A percentile compares a stretch with the other conserved stretches of the same genome.
These are phyloP conservation scores for Oreochromis tanganicae DNA, from an alignment of 2,113 vertebrate genomes.

Conservation along the genomic window DNA sequence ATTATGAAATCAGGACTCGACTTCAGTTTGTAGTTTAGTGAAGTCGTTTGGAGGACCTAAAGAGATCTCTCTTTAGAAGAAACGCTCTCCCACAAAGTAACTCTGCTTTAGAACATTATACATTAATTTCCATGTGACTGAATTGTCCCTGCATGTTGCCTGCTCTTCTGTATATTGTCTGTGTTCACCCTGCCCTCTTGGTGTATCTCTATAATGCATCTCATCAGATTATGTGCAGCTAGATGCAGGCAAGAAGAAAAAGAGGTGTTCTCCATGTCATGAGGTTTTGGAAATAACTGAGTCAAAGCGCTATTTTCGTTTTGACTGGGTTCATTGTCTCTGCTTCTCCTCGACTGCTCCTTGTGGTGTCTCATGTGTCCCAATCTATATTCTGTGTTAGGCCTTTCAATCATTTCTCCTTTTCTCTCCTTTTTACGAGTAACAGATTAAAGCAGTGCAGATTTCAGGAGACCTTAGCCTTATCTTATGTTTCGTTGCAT, in stretches of 20 bases:
- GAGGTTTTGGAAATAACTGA: constrained; percentile 2
- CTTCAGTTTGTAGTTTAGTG: not conserved
- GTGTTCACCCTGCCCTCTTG: not conserved
- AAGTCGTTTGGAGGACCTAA: not conserved
- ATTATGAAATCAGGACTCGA: not conserved
- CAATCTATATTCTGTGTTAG: not conserved
- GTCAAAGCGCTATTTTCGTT: constrained; percentile 17
- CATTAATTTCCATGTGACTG: not conserved
- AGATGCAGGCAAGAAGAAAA: not conserved
- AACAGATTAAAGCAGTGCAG: not conserved
- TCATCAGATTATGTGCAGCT: not conserved
- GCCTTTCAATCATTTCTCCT: not conserved
- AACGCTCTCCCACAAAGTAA: accelerated
- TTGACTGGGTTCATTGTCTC: constrained; percentile 21
- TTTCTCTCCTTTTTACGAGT: accelerated
- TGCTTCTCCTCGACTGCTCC: not conserved
- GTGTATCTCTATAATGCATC: not conserved
- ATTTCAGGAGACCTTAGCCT: not conserved
- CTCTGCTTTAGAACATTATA: not conserved
- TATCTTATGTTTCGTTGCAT: not conserved
- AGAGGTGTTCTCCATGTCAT: not conserved
- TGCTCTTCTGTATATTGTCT: not conserved
- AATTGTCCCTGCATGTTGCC: not conserved
- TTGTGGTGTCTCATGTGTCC: constrained; percentile 26
- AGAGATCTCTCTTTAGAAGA: not conserved